Evolutionary conservation across 2,113 vertebrate species (phyloP), one percentile per base, ranked within the genome.

Genomic region (Mus spicilegus): DNA sequence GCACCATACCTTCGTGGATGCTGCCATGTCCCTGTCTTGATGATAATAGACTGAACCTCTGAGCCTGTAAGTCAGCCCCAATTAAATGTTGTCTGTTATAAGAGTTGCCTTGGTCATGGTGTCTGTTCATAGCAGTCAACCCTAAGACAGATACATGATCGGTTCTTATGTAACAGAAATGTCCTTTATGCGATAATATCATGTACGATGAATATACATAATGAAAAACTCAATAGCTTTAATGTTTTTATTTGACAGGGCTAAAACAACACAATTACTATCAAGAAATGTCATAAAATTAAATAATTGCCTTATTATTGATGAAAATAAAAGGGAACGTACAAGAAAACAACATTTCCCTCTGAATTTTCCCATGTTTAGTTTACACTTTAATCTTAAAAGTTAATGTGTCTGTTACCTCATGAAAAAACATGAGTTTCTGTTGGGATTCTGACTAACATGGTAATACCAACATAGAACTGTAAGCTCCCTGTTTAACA

Each of bases 331-430:
- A 51, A 51, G 36, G 10, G 19, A 69, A 22, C 10, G 20, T 36
- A 69, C 63, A 69, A 51, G 5, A 51, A 49, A 87, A 20, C 61
- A 86, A 69, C 51, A 51, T 51, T 87, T 36, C 28, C 46, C 22
- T 87, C 14, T 14, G 42, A 90, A 95, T 88, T 65, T 85, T 36
- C 9, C 54, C 54, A 51, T n/a, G 51, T 95, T 96, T 77, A 88
- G 65, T 92, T 65, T 90, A n/a, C 49, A 39, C 63, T 49, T 81
- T 82, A n/a, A 93, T 72, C 24, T 77, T 90, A 63, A 86, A 93
- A 93, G 58, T 88, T 70, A 84, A 30, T 67, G 46, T 61, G 46
- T 46, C 67, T 9, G n/a, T 58, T 89, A 3, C 36, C 13, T 28
- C 1, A 1, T 19, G 0, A 24, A 69, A 63, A 91, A 24, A 33